These are phyloP conservation scores for Mythimna loreyi DNA, from an alignment of 2,888 invertebrate genomes.

Conservation along the genomic window DNA sequence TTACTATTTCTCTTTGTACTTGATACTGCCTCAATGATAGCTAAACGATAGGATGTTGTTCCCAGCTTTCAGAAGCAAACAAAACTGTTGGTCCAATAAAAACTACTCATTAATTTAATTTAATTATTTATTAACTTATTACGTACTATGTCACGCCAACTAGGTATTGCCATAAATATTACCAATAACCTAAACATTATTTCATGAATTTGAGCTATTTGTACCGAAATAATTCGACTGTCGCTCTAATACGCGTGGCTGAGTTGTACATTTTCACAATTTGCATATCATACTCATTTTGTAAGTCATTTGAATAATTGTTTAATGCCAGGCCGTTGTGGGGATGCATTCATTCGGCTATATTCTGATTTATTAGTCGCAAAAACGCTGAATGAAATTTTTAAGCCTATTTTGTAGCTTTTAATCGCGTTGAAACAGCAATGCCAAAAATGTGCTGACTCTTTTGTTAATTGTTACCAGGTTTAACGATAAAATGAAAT, in stretches of 20 bases:
- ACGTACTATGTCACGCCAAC: neutral
- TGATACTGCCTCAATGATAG: too few species aligned
- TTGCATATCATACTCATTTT: constrained; percentile 82
- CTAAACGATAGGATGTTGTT: too few species aligned
- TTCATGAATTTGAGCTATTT: constrained; percentile 17
- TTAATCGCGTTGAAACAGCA: constrained; percentile 39
- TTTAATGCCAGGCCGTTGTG: constrained; percentile 78
- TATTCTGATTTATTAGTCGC: constrained; percentile 73
- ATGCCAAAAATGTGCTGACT: constrained; percentile 10
- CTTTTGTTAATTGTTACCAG: neutral
- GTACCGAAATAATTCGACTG: constrained; percentile 45
- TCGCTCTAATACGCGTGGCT: constrained; percentile 53
- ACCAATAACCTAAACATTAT: neutral
- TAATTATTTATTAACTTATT: too few species aligned
- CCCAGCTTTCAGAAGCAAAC: too few species aligned
- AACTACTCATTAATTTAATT: too few species aligned
- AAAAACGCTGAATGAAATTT: constrained; percentile 40
- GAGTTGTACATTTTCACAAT: constrained; percentile 69
- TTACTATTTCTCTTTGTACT: too few species aligned
- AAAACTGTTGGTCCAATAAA: too few species aligned
- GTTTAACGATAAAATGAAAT: neutral
- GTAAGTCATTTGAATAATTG: constrained; percentile 85
- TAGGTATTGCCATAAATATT: neutral
- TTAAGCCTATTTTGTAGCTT: constrained; percentile 35
- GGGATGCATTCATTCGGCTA: constrained; percentile 69